phyloP scores from a whole-genome alignment of 2,888 invertebrate species.

The Zootermopsis nevadensis region DNA sequence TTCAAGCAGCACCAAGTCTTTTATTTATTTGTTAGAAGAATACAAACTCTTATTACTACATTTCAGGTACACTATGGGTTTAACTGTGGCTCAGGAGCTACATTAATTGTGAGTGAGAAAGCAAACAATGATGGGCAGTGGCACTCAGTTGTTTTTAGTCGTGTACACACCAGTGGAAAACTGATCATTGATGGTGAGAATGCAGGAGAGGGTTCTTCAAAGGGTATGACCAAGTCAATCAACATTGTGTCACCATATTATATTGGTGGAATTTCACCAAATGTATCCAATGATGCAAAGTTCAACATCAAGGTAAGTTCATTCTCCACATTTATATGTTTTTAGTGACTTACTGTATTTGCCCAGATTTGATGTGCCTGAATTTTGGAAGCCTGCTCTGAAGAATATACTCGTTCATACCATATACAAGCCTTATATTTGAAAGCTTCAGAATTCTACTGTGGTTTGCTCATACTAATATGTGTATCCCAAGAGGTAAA shows the following conservation, averaged over 20 bases:
- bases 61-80: conserved; percentile 75
- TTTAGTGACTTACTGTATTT: too few species aligned
- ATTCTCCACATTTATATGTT: not conserved
- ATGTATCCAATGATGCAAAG: conserved; percentile 62
- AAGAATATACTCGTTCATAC: too few species aligned
- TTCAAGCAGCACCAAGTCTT: too few species aligned
- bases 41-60: not conserved
- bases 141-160: conserved; percentile 79
- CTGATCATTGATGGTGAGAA: conserved; percentile 73
- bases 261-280: conserved; percentile 81
- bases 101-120: conserved; percentile 68
- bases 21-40: not conserved
- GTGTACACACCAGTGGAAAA: conserved; percentile 73
- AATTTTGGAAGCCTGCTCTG: too few species aligned
- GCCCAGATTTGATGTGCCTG: too few species aligned
- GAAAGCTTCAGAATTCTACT: too few species aligned
- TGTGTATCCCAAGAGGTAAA: too few species aligned
- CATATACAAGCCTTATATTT: too few species aligned
- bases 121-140: conserved; percentile 80
- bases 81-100: conserved; percentile 76
- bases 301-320: conserved; percentile 59
- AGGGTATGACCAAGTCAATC: conserved; percentile 65
- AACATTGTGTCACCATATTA: conserved; percentile 78
- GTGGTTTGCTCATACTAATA: too few species aligned
- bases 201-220: conserved; percentile 67